Conservation (phyloP, 1,140 invertebrate species). For the Holcopasites calliopsidis region DNA sequence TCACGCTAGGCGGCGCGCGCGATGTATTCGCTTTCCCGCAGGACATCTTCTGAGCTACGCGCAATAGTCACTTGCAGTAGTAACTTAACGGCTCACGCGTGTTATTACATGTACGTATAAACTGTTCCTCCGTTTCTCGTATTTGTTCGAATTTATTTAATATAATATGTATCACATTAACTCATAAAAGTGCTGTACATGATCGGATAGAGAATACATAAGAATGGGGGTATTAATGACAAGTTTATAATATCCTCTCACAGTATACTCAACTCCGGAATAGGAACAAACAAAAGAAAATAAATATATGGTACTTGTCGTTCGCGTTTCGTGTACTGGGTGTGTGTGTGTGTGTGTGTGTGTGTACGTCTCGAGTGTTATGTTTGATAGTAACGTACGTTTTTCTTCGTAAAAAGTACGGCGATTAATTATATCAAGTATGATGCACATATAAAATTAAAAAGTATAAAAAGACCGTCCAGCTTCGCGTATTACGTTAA, state of each 20-base stretch:
- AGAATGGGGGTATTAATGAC: constrained; percentile 62
- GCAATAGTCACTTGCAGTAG: too few relatives aligned
- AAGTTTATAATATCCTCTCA: constrained; percentile 55
- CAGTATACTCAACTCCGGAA: constrained; percentile 58
- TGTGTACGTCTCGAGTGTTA: not conserved
- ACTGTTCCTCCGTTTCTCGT: constrained; percentile 27
- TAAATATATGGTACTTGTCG: constrained; percentile 42
- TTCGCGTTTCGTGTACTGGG: not conserved
- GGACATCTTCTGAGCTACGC: too few relatives aligned
- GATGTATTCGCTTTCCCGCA: too few relatives aligned
- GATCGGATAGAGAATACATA: constrained; percentile 73
- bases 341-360: not conserved
- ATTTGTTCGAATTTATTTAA: constrained; percentile 69
- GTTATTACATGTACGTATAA: constrained; percentile 18
- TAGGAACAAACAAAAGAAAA: constrained; percentile 64
- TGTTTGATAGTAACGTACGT: constrained; percentile 65
- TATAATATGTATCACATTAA: constrained; percentile 77
- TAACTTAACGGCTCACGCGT: too few relatives aligned
- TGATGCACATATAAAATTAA: constrained; percentile 78
- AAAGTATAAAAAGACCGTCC: constrained; percentile 75
- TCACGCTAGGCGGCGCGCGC: too few relatives aligned
- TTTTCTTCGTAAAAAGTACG: constrained; percentile 62
- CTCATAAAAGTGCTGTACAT: constrained; percentile 76
- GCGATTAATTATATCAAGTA: constrained; percentile 73
- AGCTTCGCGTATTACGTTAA: constrained; percentile 52